Evolutionary conservation across 2,888 invertebrate species (phyloP).

Genomic region (Pycnomerus fuliginosus): DNA sequence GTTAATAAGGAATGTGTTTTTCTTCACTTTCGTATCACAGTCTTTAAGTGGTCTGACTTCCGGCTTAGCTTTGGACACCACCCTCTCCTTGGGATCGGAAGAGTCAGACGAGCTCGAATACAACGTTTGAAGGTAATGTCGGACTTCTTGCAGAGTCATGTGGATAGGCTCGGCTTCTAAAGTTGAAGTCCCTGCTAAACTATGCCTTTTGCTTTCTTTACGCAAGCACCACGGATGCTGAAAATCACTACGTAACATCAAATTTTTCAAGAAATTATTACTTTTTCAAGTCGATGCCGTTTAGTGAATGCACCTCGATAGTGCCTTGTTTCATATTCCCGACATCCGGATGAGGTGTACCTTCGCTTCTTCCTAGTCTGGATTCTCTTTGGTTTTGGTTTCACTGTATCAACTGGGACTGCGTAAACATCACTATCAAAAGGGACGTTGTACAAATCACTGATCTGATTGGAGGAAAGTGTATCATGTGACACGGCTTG

Average conservation of each 20-base stretch:
- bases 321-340: conserved; percentile 42
- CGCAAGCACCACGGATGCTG: conserved; percentile 44
- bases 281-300: conserved; percentile 33
- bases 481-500: conserved; percentile 88
- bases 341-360: conserved; percentile 54
- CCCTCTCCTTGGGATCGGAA: conserved; percentile 55
- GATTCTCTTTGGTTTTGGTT: conserved; percentile 57
- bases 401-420: conserved; percentile 79
- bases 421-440: conserved; percentile 88
- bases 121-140: conserved; percentile 78
- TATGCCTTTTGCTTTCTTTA: conserved; percentile 59
- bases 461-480: conserved; percentile 72
- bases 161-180: conserved; percentile 73
- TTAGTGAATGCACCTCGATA: too few species aligned
- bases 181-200: conserved; percentile 64
- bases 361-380: conserved; percentile 44
- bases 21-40: conserved; percentile 46
- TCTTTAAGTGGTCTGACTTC: conserved; percentile 40
- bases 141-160: conserved; percentile 81
- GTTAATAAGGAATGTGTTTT: conserved; percentile 61
- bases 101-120: conserved; percentile 77
- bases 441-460: conserved; percentile 85
- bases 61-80: conserved; percentile 13
- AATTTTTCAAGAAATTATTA: conserved; percentile 14
- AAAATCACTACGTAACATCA: conserved; percentile 36